Evolutionary conservation across 2,888 invertebrate genomes (phyloP), one percentile per base, ranked within the genome.

Genomic region (Drosophila mulleri): DNA sequence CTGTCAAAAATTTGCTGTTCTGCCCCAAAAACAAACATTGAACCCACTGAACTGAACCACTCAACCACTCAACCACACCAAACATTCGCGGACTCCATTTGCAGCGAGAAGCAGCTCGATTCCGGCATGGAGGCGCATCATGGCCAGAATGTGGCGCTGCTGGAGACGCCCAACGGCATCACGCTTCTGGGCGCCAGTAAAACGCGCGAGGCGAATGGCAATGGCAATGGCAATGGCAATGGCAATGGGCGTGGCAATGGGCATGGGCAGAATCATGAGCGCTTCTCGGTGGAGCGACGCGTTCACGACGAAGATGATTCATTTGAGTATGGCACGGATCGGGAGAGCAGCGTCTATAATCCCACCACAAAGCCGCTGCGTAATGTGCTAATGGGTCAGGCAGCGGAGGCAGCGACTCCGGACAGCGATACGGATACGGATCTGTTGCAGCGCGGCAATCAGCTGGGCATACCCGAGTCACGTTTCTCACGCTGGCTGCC

Each of bases 401-500:
- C 92, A 12, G 89, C 53, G 26, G 62, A 60, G n/a, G 44, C 48
- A 8, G 52, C 52, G 8, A 61, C 8, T 9, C 11, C 23, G 37
- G 11, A 47, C 56, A 50, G 48, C 18, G 57, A 37, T 7, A 57
- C 39, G 45, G 72, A 82, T 23, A 65, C 76, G 14, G 92, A 92
- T 80, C 83, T 92, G 14, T 68, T 92, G 74, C 82, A 88, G 8
- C 89, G 90, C 47, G 92, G 88, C 80, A 91, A 90, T 83, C 91
- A 92, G 70, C 67, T 92, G 78, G 92, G 93, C 58, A 92, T 92
- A 64, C 92, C 92, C 2, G 92, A 92, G 64, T 92, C 92, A 32
- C 91, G 93, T 50, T 92, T 91, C 75, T 84, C 93, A 9, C 92
- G 91, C 23, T 92, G 92, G 93, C 85, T 92, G 75, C 92, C 93